Conservation (phyloP, 2,888 invertebrate species). For the Acanthosepion esculentum region DNA sequence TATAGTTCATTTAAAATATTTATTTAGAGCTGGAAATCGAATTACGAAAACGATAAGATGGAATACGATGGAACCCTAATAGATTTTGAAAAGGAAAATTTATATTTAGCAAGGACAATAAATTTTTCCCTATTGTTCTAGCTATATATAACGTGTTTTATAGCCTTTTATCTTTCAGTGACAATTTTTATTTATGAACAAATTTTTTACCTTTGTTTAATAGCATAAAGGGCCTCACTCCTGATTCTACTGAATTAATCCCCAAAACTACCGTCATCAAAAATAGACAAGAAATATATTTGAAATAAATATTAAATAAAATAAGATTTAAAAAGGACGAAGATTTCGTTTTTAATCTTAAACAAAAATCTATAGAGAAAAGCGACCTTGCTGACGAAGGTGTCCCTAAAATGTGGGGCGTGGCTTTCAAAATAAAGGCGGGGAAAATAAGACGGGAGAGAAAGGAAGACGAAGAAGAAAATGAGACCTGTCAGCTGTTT, state of each 20-base stretch:
- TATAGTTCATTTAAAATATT: too few relatives aligned
- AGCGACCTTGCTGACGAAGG: neutral
- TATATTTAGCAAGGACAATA: too few relatives aligned
- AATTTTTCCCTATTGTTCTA: too few relatives aligned
- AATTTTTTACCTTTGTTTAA: neutral
- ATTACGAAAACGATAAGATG: too few relatives aligned
- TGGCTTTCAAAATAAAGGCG: neutral
- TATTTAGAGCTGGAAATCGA: too few relatives aligned
- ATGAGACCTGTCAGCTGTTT: conserved; percentile 33
- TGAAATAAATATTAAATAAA: neutral
- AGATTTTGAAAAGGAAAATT: too few relatives aligned
- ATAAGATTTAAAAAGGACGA: neutral
- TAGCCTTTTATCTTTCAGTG: too few relatives aligned
- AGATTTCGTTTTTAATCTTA: neutral
- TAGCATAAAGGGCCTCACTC: neutral
- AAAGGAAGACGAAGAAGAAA: neutral
- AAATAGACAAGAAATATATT: too few relatives aligned
- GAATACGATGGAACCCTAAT: too few relatives aligned
- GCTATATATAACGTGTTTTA: too few relatives aligned
- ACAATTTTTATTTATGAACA: neutral
- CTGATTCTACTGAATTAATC: too few relatives aligned
- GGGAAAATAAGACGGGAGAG: neutral
- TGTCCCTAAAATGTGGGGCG: neutral
- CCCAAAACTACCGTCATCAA: too few relatives aligned
- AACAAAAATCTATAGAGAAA: neutral